A percentile compares a stretch with the other conserved stretches of the same genome.
These are phyloP conservation scores for Gavialis gangeticus DNA, from an alignment of 2,113 vertebrate genomes.

Conservation along the genomic window DNA sequence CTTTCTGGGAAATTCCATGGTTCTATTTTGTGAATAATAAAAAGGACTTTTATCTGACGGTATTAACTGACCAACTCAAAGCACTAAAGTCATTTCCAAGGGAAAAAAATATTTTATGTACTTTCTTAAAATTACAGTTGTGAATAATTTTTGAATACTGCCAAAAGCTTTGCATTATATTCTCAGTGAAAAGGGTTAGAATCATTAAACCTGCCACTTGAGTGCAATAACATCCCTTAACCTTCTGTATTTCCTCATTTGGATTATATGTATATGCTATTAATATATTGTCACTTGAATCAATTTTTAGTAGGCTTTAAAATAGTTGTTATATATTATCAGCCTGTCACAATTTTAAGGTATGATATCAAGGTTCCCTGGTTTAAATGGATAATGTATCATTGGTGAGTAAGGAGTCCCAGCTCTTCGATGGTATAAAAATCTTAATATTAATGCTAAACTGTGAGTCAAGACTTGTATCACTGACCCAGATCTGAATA, in stretches of 20 bases:
- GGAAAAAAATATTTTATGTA: not conserved
- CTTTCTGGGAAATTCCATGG: not conserved
- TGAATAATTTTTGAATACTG: not conserved
- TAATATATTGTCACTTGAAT: not conserved
- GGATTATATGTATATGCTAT: not conserved
- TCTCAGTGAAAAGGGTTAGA: not conserved
- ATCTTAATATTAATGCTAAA: not conserved
- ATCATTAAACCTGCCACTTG: not conserved
- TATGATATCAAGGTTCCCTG: not conserved
- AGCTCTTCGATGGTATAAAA: not conserved
- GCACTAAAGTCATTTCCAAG: not conserved
- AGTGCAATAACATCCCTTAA: not conserved
- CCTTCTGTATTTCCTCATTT: not conserved
- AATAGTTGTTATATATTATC: not conserved
- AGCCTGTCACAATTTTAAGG: not conserved
- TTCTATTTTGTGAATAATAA: not conserved
- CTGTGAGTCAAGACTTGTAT: not conserved
- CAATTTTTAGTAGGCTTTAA: not conserved
- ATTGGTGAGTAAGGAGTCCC: not conserved
- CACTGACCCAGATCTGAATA: not conserved
- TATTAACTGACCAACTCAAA: not conserved
- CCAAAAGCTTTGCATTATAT: not conserved
- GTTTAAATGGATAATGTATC: not conserved
- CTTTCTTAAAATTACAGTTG: not conserved
- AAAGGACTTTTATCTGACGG: not conserved